Percentiles rank a stretch among this genome's conserved stretches.
Evolutionary conservation across 2,888 invertebrate genomes (phyloP).

Genomic region (Nemotelus nigrinus): DNA sequence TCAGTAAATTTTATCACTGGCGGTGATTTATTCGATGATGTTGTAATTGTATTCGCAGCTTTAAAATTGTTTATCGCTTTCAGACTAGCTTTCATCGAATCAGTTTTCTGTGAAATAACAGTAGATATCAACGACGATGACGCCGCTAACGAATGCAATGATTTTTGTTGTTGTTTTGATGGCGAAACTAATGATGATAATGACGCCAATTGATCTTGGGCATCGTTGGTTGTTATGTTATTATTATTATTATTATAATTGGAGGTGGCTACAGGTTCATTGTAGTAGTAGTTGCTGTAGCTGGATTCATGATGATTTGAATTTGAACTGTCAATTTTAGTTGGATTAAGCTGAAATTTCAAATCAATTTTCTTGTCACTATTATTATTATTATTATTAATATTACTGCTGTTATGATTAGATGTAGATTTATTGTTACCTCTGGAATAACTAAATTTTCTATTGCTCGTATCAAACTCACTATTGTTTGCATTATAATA

Average conservation of each 20-base stretch:
- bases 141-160: not conserved
- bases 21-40: not conserved
- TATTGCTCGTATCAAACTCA: constrained; percentile 41
- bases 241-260: not conserved
- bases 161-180: not conserved
- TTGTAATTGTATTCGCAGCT: not conserved
- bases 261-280: not conserved
- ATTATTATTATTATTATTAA: constrained; percentile 24
- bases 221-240: not conserved
- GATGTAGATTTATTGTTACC: constrained; percentile 24
- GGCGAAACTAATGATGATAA: not conserved
- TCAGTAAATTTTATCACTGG: not conserved
- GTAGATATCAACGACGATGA: not conserved
- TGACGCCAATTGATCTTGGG: not conserved
- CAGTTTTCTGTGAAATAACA: not conserved
- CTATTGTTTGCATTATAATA: constrained; percentile 41
- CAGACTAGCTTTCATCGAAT: constrained; percentile 22
- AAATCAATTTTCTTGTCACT: not conserved
- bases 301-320: no score
- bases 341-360: no score
- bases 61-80: constrained; percentile 18
- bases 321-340: no score
- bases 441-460: constrained; percentile 16
- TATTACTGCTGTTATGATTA: constrained; percentile 26
- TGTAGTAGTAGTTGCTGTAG: not conserved